These are phyloP conservation scores for Scaptodrosophila latifasciaeformis DNA, from an alignment of 2,888 invertebrate species.

Conservation along the genomic window DNA sequence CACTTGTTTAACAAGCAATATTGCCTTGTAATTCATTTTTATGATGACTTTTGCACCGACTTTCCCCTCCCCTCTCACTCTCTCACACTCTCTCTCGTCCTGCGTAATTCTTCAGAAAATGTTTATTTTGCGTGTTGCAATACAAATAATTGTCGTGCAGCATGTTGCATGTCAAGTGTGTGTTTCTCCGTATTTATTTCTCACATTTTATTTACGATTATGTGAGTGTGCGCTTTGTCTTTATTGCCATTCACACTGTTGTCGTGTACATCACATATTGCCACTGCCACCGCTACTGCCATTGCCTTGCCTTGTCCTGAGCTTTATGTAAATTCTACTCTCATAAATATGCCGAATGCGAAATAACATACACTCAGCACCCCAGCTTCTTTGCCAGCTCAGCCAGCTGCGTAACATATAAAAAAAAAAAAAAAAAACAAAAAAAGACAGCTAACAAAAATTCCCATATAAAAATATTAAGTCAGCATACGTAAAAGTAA, in stretches of 20 bases:
- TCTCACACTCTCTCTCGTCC: too few species aligned
- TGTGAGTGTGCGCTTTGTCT: constrained; percentile 45
- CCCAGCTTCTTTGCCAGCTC: neutral
- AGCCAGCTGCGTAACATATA: too few species aligned
- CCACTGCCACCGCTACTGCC: too few species aligned
- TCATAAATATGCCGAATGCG: constrained; percentile 1
- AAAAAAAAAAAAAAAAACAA: too few species aligned
- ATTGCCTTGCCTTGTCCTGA: constrained; percentile 30
- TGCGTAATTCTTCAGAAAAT: too few species aligned
- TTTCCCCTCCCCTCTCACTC: constrained; percentile 4
- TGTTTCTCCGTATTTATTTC: constrained; percentile 16
- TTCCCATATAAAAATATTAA: constrained; percentile 38
- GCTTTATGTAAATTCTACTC: constrained; percentile 36
- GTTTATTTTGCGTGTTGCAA: constrained; percentile 65
- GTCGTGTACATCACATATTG: constrained; percentile 2
- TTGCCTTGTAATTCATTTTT: constrained; percentile 63
- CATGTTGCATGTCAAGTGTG: constrained; percentile 47
- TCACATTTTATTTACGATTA: constrained; percentile 56
- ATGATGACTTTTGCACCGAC: constrained; percentile 46
- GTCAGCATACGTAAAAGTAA: constrained; percentile 19
- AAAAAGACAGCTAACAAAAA: constrained; percentile 33
- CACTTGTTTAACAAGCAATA: constrained; percentile 50
- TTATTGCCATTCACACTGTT: constrained; percentile 32
- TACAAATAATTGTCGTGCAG: constrained; percentile 66
- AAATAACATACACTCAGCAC: neutral